Conservation (phyloP, 2,888 invertebrate genomes). For the Apamea sordens region DNA sequence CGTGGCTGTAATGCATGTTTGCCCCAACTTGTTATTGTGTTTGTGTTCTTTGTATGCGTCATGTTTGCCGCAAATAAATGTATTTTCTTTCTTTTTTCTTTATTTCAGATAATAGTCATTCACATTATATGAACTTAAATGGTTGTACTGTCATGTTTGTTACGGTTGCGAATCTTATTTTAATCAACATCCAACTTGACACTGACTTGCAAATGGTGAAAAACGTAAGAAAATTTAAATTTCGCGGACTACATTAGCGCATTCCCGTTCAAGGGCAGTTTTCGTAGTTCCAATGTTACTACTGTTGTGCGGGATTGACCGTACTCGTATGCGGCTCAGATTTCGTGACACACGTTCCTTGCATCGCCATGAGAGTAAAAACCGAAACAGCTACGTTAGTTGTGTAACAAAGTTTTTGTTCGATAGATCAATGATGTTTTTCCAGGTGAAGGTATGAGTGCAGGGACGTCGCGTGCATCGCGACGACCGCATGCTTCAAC, state of each 20-base stretch:
- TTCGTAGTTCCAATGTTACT: background rate
- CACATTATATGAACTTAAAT: too few species aligned
- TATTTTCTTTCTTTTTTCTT: too few species aligned
- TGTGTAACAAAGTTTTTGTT: background rate
- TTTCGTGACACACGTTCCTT: background rate
- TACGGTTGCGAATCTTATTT: too few species aligned
- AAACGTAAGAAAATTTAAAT: background rate
- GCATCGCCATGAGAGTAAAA: background rate
- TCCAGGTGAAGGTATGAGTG: slow-evolving; percentile 74
- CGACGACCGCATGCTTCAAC: slow-evolving; percentile 86
- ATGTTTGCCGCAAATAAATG: too few species aligned
- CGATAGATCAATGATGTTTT: background rate
- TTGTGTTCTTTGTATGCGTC: too few species aligned
- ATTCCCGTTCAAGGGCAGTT: background rate
- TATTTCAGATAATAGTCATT: too few species aligned
- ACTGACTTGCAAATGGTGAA: background rate
- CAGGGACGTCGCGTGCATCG: slow-evolving; percentile 80
- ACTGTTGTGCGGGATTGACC: background rate
- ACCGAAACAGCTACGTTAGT: background rate
- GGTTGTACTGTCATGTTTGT: background rate
- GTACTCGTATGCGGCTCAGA: background rate
- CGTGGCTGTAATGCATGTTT: too few species aligned
- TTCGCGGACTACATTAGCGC: background rate
- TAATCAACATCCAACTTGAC: too few species aligned
- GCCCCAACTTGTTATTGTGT: too few species aligned